Conservation (phyloP, 2,888 invertebrate species). For the Epistrophella euchroma region DNA sequence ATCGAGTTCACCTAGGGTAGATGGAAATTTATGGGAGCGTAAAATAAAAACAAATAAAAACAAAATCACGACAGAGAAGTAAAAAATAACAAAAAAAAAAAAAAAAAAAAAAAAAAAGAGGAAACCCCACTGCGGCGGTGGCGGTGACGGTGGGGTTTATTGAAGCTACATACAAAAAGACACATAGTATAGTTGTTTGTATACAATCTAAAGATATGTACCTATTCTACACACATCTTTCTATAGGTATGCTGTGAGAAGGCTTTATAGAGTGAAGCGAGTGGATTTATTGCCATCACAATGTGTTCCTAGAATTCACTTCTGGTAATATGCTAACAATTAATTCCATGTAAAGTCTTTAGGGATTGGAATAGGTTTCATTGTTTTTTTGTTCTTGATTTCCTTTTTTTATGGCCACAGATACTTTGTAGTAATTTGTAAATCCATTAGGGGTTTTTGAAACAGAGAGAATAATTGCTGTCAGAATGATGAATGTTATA, state of each 20-base stretch:
- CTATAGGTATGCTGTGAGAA: neutral
- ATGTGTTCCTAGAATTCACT: conserved; percentile 47
- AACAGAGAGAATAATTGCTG: conserved; percentile 52
- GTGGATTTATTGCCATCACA: conserved; percentile 70
- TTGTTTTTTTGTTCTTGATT: conserved; percentile 6
- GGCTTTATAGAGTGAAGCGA: conserved; percentile 54
- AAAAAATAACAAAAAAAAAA: conserved; percentile 1
- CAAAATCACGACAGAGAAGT: conserved; percentile 9
- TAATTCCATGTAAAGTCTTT: conserved; percentile 65
- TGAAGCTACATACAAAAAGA: neutral
- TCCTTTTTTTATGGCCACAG: conserved; percentile 48
- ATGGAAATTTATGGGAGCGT: conserved; percentile 65
- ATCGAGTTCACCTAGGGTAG: conserved; percentile 30
- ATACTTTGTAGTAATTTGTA: conserved; percentile 73
- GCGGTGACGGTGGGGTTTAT: neutral
- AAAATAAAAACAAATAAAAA: conserved; percentile 25
- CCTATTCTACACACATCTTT: neutral
- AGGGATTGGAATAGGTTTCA: conserved; percentile 54
- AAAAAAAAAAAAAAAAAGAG: neutral
- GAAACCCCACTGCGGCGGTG: conserved; percentile 4
- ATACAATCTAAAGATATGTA: neutral
- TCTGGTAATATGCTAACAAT: conserved; percentile 52
- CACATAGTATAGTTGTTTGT: neutral
- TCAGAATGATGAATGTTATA: conserved; percentile 57
- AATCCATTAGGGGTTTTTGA: conserved; percentile 64